phyloP scores from a whole-genome alignment of 2,113 vertebrate species.

The Mirounga angustirostris region DNA sequence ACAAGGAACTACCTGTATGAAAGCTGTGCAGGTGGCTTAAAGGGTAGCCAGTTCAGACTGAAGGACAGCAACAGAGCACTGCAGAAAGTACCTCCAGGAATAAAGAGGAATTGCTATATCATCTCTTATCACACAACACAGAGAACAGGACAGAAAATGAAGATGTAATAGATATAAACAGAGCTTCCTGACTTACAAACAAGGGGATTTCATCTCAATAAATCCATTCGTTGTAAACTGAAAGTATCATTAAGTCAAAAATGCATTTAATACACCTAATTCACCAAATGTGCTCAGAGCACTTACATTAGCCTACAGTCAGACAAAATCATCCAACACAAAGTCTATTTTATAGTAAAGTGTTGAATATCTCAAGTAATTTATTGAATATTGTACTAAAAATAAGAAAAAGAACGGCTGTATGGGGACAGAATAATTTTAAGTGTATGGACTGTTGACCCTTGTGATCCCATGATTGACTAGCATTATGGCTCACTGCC shows the following conservation, averaged over 20 bases:
- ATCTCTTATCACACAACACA: constrained; percentile 1
- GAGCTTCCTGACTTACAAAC: not conserved
- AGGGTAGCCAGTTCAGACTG: not conserved
- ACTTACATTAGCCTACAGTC: not conserved
- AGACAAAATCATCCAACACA: not conserved
- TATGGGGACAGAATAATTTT: not conserved
- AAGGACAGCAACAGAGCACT: not conserved
- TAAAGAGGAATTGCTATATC: not conserved
- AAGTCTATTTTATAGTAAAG: not conserved
- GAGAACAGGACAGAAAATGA: not conserved
- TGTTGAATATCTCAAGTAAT: not conserved
- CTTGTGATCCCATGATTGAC: not conserved
- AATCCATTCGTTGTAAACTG: not conserved
- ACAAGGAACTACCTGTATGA: not conserved
- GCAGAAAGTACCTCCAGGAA: not conserved
- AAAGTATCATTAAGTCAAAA: not conserved
- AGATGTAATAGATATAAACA: not conserved
- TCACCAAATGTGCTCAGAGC: not conserved
- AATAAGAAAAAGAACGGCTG: not conserved
- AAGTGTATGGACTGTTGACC: not conserved
- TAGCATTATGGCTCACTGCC: not conserved
- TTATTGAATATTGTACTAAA: not conserved
- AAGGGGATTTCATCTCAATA: not conserved
- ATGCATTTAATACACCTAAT: not conserved
- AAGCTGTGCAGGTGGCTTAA: not conserved